These are phyloP conservation scores for Palythoa grandiflora DNA, from an alignment of 92 coral and sea anemone genomes.

Conservation along the genomic window DNA sequence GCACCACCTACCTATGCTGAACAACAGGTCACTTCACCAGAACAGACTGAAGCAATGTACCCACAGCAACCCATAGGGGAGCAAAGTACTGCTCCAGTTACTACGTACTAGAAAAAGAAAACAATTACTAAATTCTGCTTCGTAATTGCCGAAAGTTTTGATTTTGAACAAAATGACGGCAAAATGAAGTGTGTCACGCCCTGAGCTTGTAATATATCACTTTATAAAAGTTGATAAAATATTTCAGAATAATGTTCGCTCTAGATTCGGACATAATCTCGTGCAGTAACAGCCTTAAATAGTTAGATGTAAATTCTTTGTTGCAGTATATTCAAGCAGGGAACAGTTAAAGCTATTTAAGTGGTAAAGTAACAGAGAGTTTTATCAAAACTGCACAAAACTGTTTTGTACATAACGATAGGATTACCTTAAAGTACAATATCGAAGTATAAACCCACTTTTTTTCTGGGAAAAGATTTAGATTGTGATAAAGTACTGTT, in stretches of 20 bases:
- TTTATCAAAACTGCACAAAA: background rate
- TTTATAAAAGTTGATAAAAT: background rate
- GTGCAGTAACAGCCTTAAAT: too few relatives aligned
- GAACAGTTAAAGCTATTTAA: background rate
- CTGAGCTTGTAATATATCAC: background rate
- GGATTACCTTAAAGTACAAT: background rate
- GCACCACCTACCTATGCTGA: constrained; percentile 5
- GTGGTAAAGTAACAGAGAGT: background rate
- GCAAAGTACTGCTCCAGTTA: constrained; percentile 1
- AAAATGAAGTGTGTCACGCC: background rate
- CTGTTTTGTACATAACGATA: background rate
- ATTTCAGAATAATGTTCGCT: background rate
- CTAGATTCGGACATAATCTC: too few relatives aligned
- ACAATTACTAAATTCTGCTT: background rate
- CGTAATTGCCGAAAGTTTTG: background rate
- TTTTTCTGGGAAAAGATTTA: too few relatives aligned
- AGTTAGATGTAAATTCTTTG: background rate
- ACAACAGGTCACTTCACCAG: constrained; percentile 18
- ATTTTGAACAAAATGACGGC: background rate
- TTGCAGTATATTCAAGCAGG: background rate
- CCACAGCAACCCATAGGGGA: constrained; percentile 38
- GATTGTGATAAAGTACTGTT: too few relatives aligned
- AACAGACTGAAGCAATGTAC: constrained; percentile 29
- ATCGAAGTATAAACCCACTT: too few relatives aligned
- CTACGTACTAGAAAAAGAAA: background rate